phyloP scores from a whole-genome alignment of 2,113 vertebrate species.

The Brachypteracias leptosomus region DNA sequence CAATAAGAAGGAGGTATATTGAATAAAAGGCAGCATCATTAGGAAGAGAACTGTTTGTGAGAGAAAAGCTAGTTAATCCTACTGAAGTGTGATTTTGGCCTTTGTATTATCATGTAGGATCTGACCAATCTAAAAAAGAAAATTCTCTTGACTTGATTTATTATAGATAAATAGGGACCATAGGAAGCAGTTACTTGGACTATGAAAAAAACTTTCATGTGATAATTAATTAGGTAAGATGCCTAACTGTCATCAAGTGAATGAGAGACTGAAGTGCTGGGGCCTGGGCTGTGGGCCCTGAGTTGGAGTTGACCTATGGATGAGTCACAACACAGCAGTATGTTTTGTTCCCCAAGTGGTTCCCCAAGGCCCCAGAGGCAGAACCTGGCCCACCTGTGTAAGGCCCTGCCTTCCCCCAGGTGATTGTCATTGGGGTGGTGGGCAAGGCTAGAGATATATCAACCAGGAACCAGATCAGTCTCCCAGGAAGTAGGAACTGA shows the following conservation, averaged over 20 bases:
- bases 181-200: neutral
- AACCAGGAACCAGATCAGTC: too few species aligned
- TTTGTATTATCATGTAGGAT: neutral
- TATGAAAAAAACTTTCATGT: neutral
- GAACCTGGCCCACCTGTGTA: too few species aligned
- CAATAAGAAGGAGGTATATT: neutral
- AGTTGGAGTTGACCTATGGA: too few species aligned
- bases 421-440: too few species aligned
- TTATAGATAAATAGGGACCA: neutral
- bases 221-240: neutral
- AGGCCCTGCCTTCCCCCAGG: too few species aligned
- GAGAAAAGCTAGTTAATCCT: neutral
- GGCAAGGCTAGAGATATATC: too few species aligned
- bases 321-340: too few species aligned
- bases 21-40: neutral
- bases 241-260: neutral
- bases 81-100: neutral
- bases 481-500: too few species aligned
- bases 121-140: neutral
- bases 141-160: neutral
- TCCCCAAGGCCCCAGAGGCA: too few species aligned
- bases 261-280: too few species aligned
- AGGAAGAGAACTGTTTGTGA: neutral
- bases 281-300: too few species aligned
- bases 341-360: too few species aligned